These are phyloP conservation scores for Labia minor DNA, from an alignment of 2,888 invertebrate genomes.

Conservation along the genomic window DNA sequence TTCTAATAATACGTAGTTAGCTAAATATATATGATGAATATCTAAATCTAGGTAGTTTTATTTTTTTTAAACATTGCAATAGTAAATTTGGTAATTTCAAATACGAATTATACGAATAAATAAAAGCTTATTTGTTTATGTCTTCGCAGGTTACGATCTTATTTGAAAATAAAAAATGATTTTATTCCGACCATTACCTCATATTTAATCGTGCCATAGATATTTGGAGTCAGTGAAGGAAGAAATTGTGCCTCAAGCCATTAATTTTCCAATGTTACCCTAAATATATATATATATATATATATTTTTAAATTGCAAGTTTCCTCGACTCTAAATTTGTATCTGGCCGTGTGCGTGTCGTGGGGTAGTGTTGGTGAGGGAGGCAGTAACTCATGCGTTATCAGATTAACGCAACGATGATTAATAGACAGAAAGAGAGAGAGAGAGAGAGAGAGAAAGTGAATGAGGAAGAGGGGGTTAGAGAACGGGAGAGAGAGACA, in stretches of 20 bases:
- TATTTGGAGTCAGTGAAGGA: not conserved
- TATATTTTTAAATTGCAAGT: conserved; percentile 13
- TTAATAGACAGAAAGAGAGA: conserved; percentile 26
- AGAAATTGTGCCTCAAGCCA: conserved; percentile 1
- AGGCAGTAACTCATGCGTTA: conserved; percentile 15
- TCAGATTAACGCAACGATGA: not conserved
- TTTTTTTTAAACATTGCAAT: too few species aligned
- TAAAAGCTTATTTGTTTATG: too few species aligned
- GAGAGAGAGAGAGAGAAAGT: conserved; percentile 23
- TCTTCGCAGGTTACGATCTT: too few species aligned
- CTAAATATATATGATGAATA: too few species aligned
- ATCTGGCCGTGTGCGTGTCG: not conserved
- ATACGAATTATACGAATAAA: too few species aligned
- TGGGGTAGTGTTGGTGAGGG: not conserved
- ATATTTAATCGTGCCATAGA: not conserved
- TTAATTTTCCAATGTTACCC: conserved; percentile 3
- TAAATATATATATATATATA: conserved; percentile 6
- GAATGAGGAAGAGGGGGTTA: conserved; percentile 26
- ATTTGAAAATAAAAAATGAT: not conserved
- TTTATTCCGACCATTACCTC: not conserved
- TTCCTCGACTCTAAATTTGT: conserved; percentile 7
- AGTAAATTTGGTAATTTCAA: too few species aligned
- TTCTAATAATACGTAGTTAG: too few species aligned
- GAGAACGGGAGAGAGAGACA: conserved; percentile 20
- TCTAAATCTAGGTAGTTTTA: too few species aligned